phyloP scores from a whole-genome alignment of 2,888 invertebrate genomes.

The Drosophila mulleri region DNA sequence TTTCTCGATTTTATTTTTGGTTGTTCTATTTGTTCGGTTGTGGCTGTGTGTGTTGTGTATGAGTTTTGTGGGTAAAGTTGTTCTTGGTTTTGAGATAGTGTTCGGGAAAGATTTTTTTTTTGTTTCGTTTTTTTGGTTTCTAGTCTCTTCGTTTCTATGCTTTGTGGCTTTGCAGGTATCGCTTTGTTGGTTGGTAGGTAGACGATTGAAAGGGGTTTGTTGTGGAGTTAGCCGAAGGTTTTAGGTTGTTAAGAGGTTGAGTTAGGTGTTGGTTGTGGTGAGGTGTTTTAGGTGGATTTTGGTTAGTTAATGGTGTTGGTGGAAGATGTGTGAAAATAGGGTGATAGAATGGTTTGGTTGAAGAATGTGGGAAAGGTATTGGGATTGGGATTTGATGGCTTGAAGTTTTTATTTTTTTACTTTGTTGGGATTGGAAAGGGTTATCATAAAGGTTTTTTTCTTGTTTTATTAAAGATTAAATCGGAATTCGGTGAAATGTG shows the following conservation, averaged over 20 bases:
- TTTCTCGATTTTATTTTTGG: slow-evolving; percentile 9
- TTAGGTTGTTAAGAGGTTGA: no score
- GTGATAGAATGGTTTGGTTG: no score
- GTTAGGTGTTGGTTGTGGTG: background rate
- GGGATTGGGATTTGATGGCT: no score
- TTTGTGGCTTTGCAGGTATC: background rate
- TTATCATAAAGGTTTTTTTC: background rate
- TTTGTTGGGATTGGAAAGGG: no score
- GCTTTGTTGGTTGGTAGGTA: background rate
- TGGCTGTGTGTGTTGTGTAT: background rate
- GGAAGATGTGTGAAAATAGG: no score
- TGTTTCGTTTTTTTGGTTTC: background rate
- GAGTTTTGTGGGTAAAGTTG: background rate
- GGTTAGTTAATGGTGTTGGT: no score
- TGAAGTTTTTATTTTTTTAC: no score
- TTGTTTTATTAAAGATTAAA: background rate
- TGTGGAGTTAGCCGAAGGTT: background rate
- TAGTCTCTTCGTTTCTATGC: background rate
- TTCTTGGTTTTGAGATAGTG: background rate
- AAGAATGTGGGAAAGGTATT: no score
- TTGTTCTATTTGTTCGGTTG: background rate
- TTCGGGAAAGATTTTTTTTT: background rate
- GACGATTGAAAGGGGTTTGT: background rate
- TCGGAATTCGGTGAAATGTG: background rate
- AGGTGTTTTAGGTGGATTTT: no score